phyloP scores from a whole-genome alignment of 2,888 invertebrate genomes.

The Dugesia japonica region DNA sequence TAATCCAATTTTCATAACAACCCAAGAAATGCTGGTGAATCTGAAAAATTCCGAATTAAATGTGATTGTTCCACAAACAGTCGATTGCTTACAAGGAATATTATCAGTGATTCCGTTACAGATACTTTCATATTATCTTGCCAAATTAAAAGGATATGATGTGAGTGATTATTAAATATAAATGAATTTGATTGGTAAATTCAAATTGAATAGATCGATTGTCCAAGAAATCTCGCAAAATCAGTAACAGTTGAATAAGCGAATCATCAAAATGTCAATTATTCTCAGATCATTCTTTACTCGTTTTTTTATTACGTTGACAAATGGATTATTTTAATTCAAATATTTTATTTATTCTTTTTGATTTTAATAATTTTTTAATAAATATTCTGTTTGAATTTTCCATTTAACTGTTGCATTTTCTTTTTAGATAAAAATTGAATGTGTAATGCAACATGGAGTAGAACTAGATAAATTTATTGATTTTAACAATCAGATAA shows the following conservation, averaged over 20 bases:
- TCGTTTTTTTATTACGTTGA: too few relatives aligned
- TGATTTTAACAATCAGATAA: too few relatives aligned
- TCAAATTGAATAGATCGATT: not conserved
- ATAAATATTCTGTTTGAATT: too few relatives aligned
- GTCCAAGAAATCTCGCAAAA: not conserved
- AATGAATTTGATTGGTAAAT: not conserved
- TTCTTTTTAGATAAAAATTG: too few relatives aligned
- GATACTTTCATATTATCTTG: conserved; percentile 88
- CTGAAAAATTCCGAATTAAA: conserved; percentile 60
- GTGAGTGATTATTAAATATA: conserved; percentile 49
- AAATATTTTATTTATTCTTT: too few relatives aligned
- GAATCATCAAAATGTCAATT: too few relatives aligned
- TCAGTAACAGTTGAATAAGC: not conserved
- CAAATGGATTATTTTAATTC: too few relatives aligned
- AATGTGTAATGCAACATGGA: too few relatives aligned
- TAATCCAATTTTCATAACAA: conserved; percentile 80
- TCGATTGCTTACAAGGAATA: conserved; percentile 81
- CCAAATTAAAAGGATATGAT: conserved; percentile 80
- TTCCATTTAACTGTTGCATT: too few relatives aligned
- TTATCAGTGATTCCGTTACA: conserved; percentile 97
- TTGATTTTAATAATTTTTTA: too few relatives aligned
- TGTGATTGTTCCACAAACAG: conserved; percentile 78
- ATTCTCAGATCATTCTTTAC: too few relatives aligned
- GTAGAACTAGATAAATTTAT: too few relatives aligned
- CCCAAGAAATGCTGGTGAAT: conserved; percentile 76